These are phyloP conservation scores for Oxyura jamaicensis DNA, from an alignment of 2,113 vertebrate species.

Conservation along the genomic window DNA sequence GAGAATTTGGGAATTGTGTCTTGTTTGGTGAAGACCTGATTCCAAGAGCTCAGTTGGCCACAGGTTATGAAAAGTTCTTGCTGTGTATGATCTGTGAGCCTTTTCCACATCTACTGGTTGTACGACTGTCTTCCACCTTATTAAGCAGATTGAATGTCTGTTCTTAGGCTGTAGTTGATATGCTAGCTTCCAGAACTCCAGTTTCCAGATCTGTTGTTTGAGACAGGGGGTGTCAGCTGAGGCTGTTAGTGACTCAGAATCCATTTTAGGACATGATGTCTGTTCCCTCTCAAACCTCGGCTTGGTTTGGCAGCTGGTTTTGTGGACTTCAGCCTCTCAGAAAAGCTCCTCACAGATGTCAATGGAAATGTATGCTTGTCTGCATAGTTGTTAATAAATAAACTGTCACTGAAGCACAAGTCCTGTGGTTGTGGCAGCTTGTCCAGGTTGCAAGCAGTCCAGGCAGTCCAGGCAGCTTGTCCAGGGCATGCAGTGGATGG, in stretches of 20 bases:
- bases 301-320: not conserved
- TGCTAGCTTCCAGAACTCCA: not conserved
- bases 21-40: not conserved
- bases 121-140: not conserved
- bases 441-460: not conserved
- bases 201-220: not conserved
- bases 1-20: not conserved
- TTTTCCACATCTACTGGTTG: not conserved
- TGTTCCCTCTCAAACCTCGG: not conserved
- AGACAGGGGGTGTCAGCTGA: not conserved
- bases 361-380: not conserved
- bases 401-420: not conserved
- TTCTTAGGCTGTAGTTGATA: not conserved
- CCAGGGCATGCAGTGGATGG: not conserved
- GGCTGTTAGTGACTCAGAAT: not conserved
- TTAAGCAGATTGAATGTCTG: not conserved
- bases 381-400: not conserved
- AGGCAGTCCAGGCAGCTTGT: no score
- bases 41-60: not conserved
- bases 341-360: not conserved
- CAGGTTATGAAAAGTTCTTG: not conserved
- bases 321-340: not conserved
- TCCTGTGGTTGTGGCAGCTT: not conserved
- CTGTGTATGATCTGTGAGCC: not conserved
- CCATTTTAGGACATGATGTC: not conserved